Percentiles rank a stretch among this genome's conserved stretches.
These are phyloP conservation scores for Hypothenemus hampei DNA, from an alignment of 1,140 invertebrate genomes.

Conservation along the genomic window DNA sequence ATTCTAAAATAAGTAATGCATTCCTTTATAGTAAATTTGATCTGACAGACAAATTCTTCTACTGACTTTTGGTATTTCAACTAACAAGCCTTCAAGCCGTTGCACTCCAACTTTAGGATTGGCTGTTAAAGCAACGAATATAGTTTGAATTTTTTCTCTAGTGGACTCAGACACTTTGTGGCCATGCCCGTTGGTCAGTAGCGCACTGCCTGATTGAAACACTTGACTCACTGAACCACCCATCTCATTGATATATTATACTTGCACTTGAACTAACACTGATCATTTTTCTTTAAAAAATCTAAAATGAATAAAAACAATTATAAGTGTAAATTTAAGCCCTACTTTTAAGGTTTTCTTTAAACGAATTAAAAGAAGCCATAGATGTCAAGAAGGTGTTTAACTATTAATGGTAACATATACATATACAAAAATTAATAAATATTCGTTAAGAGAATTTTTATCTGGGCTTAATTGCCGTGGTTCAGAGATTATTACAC, in stretches of 20 bases:
- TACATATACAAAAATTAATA: too few relatives aligned
- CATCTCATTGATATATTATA: constrained; percentile 45
- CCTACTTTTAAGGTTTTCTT: too few relatives aligned
- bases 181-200: constrained; percentile 59
- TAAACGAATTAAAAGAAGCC: too few relatives aligned
- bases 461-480: too few relatives aligned
- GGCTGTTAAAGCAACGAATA: constrained; percentile 61
- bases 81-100: constrained; percentile 55
- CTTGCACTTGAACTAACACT: too few relatives aligned
- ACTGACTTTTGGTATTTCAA: constrained; percentile 62
- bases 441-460: too few relatives aligned
- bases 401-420: too few relatives aligned
- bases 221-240: constrained; percentile 63
- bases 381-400: too few relatives aligned
- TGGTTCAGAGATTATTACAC: too few relatives aligned
- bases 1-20: constrained; percentile 51
- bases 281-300: too few relatives aligned
- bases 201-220: constrained; percentile 61
- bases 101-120: constrained; percentile 62
- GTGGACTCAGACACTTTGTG: constrained; percentile 60
- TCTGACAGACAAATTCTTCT: background rate
- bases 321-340: too few relatives aligned
- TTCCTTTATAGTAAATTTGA: background rate
- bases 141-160: constrained; percentile 53
- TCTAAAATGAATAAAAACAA: too few relatives aligned